Evolutionary conservation across 2,113 vertebrate genomes (phyloP), one percentile per base, ranked within the genome.

Genomic region (Uria lomvia): DNA sequence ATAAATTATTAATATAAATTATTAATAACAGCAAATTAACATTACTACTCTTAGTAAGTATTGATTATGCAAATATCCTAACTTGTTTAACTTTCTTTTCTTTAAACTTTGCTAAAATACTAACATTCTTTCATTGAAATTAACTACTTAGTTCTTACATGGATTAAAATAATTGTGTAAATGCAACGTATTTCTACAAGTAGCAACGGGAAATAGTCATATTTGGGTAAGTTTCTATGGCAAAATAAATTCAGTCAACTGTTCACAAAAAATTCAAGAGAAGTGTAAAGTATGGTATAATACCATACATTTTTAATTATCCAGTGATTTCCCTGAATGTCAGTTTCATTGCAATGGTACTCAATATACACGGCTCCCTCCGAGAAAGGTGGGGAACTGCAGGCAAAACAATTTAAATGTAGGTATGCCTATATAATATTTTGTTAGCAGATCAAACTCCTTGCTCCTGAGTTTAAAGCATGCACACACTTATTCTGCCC

Each of bases 31-130:
- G 78, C 74, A 97, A 97, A 96, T 95, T 96, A 97, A 95, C 70
- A 93, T 88, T 96, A 97, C 82, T 97, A 94, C 63, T 96, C 81
- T 68, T 92, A 97, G 86, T 58, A 97, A 96, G 83, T 94, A 84
- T 65, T 96, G 89, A 96, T 97, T 92, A 96, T 94, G 85, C 70
- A 97, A 97, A 95, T 95, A 96, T 79, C 53, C 58, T 86, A 53
- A 66, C 52, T 86, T 80, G 67, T 92, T 97, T 90, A 82, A 85
- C 79, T 95, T 96, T 92, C 74, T 96, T 94, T 47, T 74, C 49
- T 42, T 91, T 88, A 71, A 56, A 42, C 13, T 50, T 60, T 72
- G 23, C 20, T 72, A 88, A 72, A 88, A 68, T 53, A 63, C 7
- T 79, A 70, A 40, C 10, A 62, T 26, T 73, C 6, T 68, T 86